phyloP scores from a whole-genome alignment of 2,888 invertebrate genomes.

The Buathra laborator region DNA sequence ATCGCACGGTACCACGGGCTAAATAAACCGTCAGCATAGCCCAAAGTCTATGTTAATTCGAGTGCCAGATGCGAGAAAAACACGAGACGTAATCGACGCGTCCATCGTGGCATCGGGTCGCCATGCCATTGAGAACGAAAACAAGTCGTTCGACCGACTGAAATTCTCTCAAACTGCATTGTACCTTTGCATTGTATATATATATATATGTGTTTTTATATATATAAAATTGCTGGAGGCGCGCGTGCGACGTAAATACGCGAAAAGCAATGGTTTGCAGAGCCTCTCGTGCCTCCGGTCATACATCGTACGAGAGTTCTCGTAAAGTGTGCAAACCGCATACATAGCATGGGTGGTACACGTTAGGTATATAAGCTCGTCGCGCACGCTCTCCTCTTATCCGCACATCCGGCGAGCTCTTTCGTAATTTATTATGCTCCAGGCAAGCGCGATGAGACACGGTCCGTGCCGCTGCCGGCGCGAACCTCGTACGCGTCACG shows the following conservation, averaged over 20 bases:
- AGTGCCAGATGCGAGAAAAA: not conserved
- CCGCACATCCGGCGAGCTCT: conserved; percentile 59
- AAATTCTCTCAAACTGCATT: conserved; percentile 20
- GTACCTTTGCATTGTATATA: not conserved
- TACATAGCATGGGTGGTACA: conserved; percentile 39
- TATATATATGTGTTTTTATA: not conserved
- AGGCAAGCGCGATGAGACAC: conserved; percentile 45
- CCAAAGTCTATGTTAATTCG: not conserved
- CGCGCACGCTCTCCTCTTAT: conserved; percentile 51
- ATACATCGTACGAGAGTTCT: conserved; percentile 17
- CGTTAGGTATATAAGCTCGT: conserved; percentile 20
- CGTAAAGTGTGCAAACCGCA: conserved; percentile 11
- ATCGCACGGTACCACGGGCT: not conserved
- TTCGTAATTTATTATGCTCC: conserved; percentile 62
- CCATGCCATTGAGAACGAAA: conserved; percentile 41
- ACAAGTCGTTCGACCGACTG: conserved; percentile 36
- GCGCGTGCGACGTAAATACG: conserved; percentile 42
- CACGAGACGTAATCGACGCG: not conserved
- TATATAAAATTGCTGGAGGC: conserved; percentile 17
- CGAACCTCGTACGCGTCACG: conserved; percentile 29
- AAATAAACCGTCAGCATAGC: conserved; percentile 10
- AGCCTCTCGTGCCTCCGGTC: not conserved
- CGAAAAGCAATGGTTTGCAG: conserved; percentile 14
- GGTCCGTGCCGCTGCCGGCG: conserved; percentile 27
- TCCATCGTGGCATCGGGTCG: conserved; percentile 3